Conservation (phyloP, 2,888 invertebrate species). For the Dasypolia templi region DNA sequence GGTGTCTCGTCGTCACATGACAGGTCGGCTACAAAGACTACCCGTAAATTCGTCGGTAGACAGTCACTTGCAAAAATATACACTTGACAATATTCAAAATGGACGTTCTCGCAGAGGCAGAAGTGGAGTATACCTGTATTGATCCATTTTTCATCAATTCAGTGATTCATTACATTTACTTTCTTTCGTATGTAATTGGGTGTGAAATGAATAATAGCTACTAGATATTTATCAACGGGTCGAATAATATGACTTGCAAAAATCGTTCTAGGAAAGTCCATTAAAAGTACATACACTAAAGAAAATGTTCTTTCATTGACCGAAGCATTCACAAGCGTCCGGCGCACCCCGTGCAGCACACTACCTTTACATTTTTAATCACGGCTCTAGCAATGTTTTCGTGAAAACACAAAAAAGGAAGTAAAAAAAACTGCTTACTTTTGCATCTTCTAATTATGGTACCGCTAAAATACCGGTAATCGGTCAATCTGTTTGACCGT, state of each 20-base stretch:
- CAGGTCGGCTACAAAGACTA: neutral
- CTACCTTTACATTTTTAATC: neutral
- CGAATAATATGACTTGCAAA: constrained; percentile 7
- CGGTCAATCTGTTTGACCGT: neutral
- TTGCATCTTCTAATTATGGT: neutral
- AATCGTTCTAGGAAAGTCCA: neutral
- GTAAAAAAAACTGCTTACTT: neutral
- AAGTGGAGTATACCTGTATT: neutral
- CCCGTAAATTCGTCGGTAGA: constrained; percentile 1
- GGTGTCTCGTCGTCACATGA: neutral
- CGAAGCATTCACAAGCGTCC: neutral
- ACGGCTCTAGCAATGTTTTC: too few relatives aligned
- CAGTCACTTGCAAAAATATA: neutral
- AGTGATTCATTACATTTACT: constrained; percentile 1
- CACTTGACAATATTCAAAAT: neutral
- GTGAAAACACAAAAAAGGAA: neutral
- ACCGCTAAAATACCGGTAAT: neutral
- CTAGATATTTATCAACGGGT: constrained; percentile 17
- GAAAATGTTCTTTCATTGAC: constrained; percentile 8
- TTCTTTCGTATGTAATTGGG: constrained; percentile 18
- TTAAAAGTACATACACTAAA: neutral
- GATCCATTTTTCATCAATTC: constrained; percentile 8
- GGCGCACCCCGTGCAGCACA: neutral
- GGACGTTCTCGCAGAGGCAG: too few relatives aligned
- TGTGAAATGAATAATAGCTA: constrained; percentile 28